Evolutionary conservation across 2,888 invertebrate species (phyloP).

Genomic region (Leistus spinibarbis): DNA sequence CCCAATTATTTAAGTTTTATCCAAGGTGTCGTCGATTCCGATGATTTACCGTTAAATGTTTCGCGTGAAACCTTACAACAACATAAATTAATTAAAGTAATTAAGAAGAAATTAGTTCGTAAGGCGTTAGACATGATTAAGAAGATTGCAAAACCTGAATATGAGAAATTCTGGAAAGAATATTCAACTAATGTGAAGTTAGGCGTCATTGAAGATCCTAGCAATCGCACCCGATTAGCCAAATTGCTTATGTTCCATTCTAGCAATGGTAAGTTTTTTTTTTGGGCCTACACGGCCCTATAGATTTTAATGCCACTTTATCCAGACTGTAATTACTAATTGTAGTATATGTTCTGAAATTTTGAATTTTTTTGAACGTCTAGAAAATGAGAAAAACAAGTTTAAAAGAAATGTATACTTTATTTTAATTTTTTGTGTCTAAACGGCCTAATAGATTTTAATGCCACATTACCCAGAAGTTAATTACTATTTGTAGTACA

Average conservation of each 20-base stretch:
- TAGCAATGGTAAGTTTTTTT: slow-evolving; percentile 63
- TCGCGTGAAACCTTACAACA: slow-evolving; percentile 98
- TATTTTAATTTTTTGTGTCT: too few relatives aligned
- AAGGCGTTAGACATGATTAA: slow-evolving; percentile 98
- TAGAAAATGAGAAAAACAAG: too few relatives aligned
- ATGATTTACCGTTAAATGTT: slow-evolving; percentile 97
- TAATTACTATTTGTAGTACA: too few relatives aligned
- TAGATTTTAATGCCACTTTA: too few relatives aligned
- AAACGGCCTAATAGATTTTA: too few relatives aligned
- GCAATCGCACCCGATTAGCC: slow-evolving; percentile 93
- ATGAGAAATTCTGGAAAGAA: slow-evolving; percentile 97
- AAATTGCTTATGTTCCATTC: slow-evolving; percentile 92
- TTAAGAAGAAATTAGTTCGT: slow-evolving; percentile 97
- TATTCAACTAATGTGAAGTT: slow-evolving; percentile 86
- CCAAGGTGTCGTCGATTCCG: slow-evolving; percentile 97
- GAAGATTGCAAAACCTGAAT: slow-evolving; percentile 89
- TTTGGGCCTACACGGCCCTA: too few relatives aligned
- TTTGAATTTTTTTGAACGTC: too few relatives aligned
- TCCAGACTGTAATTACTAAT: too few relatives aligned
- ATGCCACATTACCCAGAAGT: too few relatives aligned
- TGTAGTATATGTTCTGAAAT: too few relatives aligned
- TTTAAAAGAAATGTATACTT: too few relatives aligned
- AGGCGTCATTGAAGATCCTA: slow-evolving; percentile 97
- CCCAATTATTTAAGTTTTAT: slow-evolving; percentile 96
- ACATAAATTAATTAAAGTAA: slow-evolving; percentile 97